These are phyloP conservation scores for Microchirus variegatus DNA, from an alignment of 2,797 vertebrate genomes.

Conservation along the genomic window DNA sequence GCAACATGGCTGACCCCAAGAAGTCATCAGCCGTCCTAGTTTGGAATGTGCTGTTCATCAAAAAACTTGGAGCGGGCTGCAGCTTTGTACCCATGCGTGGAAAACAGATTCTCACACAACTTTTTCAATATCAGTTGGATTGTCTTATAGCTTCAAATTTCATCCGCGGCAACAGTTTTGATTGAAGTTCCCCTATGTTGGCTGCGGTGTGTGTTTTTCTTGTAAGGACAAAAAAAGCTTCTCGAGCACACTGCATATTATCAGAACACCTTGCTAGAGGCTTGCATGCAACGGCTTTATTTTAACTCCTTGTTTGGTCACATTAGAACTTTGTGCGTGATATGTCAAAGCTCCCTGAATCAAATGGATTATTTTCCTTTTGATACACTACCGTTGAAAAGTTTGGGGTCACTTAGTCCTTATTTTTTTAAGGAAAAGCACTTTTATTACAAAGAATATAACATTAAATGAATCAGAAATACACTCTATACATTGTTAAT, in stretches of 20 bases:
- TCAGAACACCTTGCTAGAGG: constrained; percentile 39
- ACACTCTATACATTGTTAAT: too few relatives aligned
- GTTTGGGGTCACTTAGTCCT: too few relatives aligned
- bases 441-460: too few relatives aligned
- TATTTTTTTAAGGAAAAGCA: too few relatives aligned
- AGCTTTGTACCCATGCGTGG: constrained; percentile 37
- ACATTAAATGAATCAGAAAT: too few relatives aligned
- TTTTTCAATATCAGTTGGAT: constrained; percentile 62
- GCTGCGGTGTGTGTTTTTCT: constrained; percentile 47
- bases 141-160: constrained; percentile 42
- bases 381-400: too few relatives aligned
- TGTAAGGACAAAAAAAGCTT: constrained; percentile 44
- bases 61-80: constrained; percentile 29
- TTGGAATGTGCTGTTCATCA: constrained; percentile 38
- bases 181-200: constrained; percentile 59
- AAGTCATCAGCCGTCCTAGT: constrained; percentile 29
- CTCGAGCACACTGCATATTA: constrained; percentile 37
- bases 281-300: constrained; percentile 45
- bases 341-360: constrained; percentile 43
- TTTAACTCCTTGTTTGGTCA: constrained; percentile 73
- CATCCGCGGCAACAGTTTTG: constrained; percentile 44
- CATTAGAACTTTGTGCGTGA: constrained; percentile 35
- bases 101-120: constrained; percentile 30
- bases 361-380: too few relatives aligned
- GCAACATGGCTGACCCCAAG: constrained; percentile 21